These are phyloP conservation scores for Physeter macrocephalus DNA, from an alignment of 2,113 vertebrate species.

Conservation along the genomic window DNA sequence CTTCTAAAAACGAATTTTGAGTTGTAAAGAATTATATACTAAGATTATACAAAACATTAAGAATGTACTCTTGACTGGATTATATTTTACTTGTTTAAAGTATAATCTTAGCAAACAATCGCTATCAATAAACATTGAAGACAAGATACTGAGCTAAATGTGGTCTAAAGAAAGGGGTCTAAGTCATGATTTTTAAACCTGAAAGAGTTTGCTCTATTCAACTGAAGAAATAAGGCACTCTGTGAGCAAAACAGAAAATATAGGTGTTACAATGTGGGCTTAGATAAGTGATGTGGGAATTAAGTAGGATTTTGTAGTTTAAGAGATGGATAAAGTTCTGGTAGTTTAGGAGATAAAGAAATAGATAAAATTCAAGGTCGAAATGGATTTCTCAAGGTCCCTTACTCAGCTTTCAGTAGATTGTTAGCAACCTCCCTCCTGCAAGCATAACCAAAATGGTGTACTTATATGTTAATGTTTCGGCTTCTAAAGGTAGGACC, in stretches of 20 bases:
- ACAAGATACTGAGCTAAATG: neutral
- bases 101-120: neutral
- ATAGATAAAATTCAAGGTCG: neutral
- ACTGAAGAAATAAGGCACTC: neutral
- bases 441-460: neutral
- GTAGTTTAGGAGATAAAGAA: neutral
- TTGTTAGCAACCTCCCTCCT: neutral
- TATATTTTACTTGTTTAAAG: neutral
- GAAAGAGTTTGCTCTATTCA: neutral
- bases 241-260: neutral
- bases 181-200: neutral
- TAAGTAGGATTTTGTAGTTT: neutral
- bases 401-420: neutral
- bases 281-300: neutral
- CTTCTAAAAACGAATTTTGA: slow-evolving; percentile 46
- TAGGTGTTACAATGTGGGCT: neutral
- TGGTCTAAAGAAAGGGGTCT: neutral
- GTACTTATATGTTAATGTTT: neutral
- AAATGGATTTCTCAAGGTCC: neutral
- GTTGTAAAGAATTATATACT: slow-evolving; percentile 21
- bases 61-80: slow-evolving; percentile 10
- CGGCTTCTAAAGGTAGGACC: neutral
- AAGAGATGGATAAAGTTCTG: neutral
- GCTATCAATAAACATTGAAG: neutral
- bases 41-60: slow-evolving; percentile 20